These are phyloP conservation scores for Diploptera punctata DNA, from an alignment of 2,888 invertebrate genomes.

Conservation along the genomic window DNA sequence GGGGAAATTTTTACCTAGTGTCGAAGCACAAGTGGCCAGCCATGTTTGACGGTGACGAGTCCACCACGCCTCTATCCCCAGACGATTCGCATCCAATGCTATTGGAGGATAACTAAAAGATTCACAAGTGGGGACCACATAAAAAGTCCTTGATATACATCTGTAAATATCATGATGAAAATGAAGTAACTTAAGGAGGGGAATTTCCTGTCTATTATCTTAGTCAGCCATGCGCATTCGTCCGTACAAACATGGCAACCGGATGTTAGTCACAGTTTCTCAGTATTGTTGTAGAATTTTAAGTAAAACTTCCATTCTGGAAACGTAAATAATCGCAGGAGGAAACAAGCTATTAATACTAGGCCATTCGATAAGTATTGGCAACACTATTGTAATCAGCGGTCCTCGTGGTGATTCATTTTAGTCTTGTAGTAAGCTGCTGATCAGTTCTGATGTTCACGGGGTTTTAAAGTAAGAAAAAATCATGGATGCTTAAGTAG, in stretches of 20 bases:
- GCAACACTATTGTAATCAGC: no score
- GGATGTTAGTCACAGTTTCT: not conserved
- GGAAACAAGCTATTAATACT: no score
- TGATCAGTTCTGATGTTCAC: no score
- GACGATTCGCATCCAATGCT: not conserved
- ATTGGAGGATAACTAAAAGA: not conserved
- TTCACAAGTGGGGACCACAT: not conserved
- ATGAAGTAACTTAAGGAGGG: no score
- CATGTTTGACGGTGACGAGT: not conserved
- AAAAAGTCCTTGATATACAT: not conserved
- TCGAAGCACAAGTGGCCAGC: not conserved
- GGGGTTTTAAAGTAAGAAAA: no score
- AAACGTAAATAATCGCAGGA: not conserved
- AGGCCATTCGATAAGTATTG: no score
- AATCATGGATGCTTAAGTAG: no score
- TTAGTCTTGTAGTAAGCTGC: no score
- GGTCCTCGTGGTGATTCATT: no score
- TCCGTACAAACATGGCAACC: not conserved
- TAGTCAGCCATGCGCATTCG: conserved; percentile 14
- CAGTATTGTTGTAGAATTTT: not conserved
- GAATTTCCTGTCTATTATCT: conserved; percentile 4
- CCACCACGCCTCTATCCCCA: not conserved
- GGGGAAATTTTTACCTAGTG: not conserved
- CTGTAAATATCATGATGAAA: conserved; percentile 11
- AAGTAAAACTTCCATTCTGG: not conserved